A percentile compares a stretch with the other conserved stretches of the same genome.
Evolutionary conservation across 1,140 invertebrate species (phyloP).

Genomic region (Eriocheir sinensis): DNA sequence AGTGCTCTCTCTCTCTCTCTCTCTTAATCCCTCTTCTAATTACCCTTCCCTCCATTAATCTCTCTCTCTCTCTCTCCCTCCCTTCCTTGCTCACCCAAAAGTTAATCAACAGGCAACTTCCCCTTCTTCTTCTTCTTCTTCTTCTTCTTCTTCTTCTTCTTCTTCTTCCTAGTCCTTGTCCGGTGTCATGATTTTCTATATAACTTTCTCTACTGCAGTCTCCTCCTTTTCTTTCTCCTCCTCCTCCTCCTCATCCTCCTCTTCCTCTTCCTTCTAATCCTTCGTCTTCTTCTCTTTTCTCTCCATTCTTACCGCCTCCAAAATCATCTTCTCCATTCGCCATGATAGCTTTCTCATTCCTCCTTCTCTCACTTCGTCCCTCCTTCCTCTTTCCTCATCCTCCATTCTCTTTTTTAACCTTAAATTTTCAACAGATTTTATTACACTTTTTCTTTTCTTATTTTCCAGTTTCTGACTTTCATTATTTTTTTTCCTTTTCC

Average conservation of each 20-base stretch:
- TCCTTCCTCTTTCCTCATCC: background rate
- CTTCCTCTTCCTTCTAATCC: background rate
- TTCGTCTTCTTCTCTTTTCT: background rate
- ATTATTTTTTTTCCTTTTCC: background rate
- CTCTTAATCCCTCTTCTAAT: background rate
- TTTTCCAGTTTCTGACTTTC: background rate
- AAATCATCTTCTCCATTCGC: too few species aligned
- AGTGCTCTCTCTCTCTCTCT: conserved; percentile 23
- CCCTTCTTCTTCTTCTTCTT: background rate
- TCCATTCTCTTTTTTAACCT: background rate
- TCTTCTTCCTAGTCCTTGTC: background rate
- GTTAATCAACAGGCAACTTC: background rate
- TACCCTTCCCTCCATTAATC: too few species aligned
- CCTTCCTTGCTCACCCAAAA: background rate
- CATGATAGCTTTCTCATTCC: background rate
- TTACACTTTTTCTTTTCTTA: background rate
- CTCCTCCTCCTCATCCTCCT: background rate
- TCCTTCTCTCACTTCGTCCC: background rate
- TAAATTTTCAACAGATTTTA: too few species aligned
- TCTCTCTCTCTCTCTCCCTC: conserved; percentile 27
- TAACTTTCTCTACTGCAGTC: background rate
- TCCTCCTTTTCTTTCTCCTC: background rate
- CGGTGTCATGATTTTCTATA: background rate
- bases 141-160: background rate
- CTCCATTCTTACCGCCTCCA: background rate